phyloP scores from a whole-genome alignment of 2,797 vertebrate species.

The Eulemur mongoz region DNA sequence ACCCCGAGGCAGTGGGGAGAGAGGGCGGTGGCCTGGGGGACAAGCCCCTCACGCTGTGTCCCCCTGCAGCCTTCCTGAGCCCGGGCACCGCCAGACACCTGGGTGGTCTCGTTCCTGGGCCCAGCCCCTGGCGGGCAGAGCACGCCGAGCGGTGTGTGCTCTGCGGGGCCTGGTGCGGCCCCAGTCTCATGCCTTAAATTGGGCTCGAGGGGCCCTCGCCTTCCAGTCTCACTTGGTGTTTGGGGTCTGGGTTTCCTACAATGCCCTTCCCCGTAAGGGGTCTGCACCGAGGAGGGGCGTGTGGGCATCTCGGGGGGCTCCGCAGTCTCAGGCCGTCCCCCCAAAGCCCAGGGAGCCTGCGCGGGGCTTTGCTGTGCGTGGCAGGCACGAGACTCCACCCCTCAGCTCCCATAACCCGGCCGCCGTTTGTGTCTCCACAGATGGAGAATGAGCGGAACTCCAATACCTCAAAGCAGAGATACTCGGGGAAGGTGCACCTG shows the following conservation, averaged over 20 bases:
- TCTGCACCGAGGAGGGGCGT: background rate
- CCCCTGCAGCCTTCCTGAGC: no score
- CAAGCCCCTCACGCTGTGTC: rapidly evolving
- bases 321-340: background rate
- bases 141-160: background rate
- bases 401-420: background rate
- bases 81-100: background rate
- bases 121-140: background rate
- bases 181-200: background rate
- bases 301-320: background rate
- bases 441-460: constrained; percentile 96
- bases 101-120: background rate
- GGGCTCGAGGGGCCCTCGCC: rapidly evolving
- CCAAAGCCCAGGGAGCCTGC: rapidly evolving
- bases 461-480: constrained; percentile 92
- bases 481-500: constrained; percentile 96
- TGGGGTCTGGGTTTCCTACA: background rate
- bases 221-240: background rate
- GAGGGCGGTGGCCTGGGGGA: background rate
- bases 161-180: no score
- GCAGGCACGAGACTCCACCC: rapidly evolving
- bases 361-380: no score
- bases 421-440: constrained; percentile 77
- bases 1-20: background rate
- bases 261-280: background rate